These are phyloP conservation scores for Dinoponera quadriceps DNA, from an alignment of 1,140 invertebrate genomes.

Conservation along the genomic window DNA sequence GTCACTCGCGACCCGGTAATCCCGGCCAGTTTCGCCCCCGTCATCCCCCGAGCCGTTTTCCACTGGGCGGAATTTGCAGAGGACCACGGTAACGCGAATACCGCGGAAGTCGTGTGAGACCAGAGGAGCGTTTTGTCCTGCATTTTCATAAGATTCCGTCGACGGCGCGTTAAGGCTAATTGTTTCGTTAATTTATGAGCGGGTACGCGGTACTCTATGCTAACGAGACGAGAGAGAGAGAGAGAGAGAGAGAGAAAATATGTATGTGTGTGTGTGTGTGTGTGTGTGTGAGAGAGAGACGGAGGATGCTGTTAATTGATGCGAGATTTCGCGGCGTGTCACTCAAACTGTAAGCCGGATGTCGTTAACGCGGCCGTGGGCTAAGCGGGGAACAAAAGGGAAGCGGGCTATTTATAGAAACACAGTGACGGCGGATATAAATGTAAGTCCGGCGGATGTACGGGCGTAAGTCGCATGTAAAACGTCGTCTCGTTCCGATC, in stretches of 20 bases:
- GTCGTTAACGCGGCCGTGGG: constrained; percentile 11
- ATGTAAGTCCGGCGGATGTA: neutral
- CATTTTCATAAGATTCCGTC: constrained; percentile 79
- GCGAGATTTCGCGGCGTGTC: constrained; percentile 37
- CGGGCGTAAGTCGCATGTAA: neutral
- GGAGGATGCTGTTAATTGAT: constrained; percentile 43
- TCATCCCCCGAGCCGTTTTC: constrained; percentile 3
- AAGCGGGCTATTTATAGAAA: neutral
- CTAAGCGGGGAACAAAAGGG: constrained; percentile 8
- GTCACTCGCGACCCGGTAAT: constrained; percentile 69
- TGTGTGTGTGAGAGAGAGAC: neutral
- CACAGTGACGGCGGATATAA: neutral
- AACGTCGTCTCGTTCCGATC: neutral
- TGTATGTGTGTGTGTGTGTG: too few relatives aligned
- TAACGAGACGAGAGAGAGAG: constrained; percentile 45
- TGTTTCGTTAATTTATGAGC: constrained; percentile 73
- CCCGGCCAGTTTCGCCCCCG: constrained; percentile 71
- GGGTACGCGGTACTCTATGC: neutral
- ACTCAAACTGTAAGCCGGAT: constrained; percentile 25
- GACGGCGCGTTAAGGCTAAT: constrained; percentile 73
- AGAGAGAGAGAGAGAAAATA: too few relatives aligned
- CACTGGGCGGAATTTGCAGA: constrained; percentile 66
- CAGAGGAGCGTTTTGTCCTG: constrained; percentile 76
- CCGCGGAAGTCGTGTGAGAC: constrained; percentile 64
- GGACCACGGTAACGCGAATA: constrained; percentile 65